Evolutionary conservation across 2,888 invertebrate genomes (phyloP).

Genomic region (Hypselothyrea guttata): DNA sequence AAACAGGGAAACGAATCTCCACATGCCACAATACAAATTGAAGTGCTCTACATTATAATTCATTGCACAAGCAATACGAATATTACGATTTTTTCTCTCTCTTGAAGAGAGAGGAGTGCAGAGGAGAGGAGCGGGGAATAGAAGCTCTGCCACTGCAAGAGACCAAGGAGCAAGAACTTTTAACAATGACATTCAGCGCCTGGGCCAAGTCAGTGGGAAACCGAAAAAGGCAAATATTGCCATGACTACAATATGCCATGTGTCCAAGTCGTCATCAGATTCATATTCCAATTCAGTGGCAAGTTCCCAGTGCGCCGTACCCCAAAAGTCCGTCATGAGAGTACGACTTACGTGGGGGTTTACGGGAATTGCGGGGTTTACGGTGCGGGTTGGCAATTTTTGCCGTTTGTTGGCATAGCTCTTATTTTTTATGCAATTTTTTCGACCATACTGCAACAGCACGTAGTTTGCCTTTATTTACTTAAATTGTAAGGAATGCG

Average conservation of each 20-base stretch:
- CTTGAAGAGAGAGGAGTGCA: too few species aligned
- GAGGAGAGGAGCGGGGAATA: too few species aligned
- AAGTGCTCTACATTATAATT: conserved; percentile 65
- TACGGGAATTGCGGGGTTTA: conserved; percentile 6
- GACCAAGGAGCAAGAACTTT: conserved; percentile 34
- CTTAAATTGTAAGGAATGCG: conserved; percentile 52
- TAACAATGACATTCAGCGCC: conserved; percentile 59
- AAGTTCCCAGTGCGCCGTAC: conserved; percentile 1
- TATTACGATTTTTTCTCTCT: conserved; percentile 45
- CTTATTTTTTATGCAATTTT: conserved; percentile 21
- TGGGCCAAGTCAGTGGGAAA: not conserved
- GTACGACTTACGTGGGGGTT: conserved; percentile 6
- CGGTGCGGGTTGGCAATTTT: conserved; percentile 41
- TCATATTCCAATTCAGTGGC: conserved; percentile 13
- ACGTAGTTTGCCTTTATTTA: conserved; percentile 51
- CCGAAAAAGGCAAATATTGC: conserved; percentile 33
- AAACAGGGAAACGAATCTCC: conserved; percentile 19
- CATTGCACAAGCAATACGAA: conserved; percentile 62
- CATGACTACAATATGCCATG: conserved; percentile 48
- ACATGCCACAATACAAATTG: conserved; percentile 55
- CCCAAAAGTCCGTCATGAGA: not conserved
- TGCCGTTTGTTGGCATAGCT: conserved; percentile 49
- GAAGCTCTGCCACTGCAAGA: conserved; percentile 19
- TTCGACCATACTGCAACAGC: conserved; percentile 1
- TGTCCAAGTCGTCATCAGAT: conserved; percentile 29